A percentile compares a stretch with the other conserved stretches of the same genome.
Evolutionary conservation across 2,888 invertebrate species (phyloP).

Genomic region (Stenichneumon culpator): DNA sequence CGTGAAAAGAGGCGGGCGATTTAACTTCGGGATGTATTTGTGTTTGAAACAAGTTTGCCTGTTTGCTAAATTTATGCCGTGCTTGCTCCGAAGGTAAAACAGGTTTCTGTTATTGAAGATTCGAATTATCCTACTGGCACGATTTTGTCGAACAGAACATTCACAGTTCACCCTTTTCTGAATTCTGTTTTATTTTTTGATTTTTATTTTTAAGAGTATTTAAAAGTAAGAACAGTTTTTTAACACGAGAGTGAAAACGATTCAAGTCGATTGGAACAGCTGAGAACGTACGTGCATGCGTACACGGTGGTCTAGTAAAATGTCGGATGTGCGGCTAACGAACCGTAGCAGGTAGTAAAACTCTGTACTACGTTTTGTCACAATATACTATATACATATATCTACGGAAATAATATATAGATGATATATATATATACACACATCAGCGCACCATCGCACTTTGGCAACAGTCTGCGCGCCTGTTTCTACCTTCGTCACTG

Average conservation of each 20-base stretch:
- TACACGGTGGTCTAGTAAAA: conserved; percentile 31
- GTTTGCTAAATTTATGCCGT: not conserved
- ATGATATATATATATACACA: conserved; percentile 17
- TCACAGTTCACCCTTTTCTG: no score
- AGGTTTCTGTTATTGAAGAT: no score
- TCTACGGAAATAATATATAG: no score
- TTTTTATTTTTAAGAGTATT: not conserved
- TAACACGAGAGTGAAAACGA: not conserved
- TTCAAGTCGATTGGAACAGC: conserved; percentile 2
- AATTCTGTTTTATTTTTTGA: not conserved
- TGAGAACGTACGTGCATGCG: conserved; percentile 14
- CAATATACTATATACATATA: not conserved
- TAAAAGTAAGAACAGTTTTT: no score
- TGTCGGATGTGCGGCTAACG: conserved; percentile 7
- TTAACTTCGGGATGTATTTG: conserved; percentile 2
- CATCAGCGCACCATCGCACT: conserved; percentile 28
- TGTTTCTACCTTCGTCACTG: conserved; percentile 23
- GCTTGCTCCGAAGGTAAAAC: not conserved
- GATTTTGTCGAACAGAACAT: not conserved
- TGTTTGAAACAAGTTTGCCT: not conserved
- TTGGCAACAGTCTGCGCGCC: not conserved
- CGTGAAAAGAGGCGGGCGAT: not conserved
- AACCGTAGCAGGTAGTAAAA: not conserved
- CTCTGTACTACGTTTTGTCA: not conserved
- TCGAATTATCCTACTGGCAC: not conserved